Conservation (phyloP, 2,888 invertebrate species). For the Machimus rusticus region DNA sequence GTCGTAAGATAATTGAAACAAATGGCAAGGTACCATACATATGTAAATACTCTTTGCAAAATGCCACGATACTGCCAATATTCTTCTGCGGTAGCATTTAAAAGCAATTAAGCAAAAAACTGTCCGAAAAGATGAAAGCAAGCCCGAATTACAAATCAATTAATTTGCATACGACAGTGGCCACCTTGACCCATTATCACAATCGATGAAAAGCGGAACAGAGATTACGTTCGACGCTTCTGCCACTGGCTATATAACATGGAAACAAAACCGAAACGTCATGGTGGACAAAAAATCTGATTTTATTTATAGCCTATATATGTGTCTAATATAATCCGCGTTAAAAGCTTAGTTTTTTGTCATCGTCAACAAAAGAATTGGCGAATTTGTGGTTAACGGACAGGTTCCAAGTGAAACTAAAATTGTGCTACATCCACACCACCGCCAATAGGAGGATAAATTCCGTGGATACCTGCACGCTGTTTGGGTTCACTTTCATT, state of each 20-base stretch:
- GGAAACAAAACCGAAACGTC: background rate
- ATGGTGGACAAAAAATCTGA: background rate
- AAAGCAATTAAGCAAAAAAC: background rate
- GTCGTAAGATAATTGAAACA: background rate
- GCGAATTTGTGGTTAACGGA: background rate
- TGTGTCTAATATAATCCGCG: background rate
- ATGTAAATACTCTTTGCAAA: background rate
- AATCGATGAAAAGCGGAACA: background rate
- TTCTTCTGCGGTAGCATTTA: background rate
- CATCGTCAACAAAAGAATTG: background rate
- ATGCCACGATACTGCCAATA: background rate
- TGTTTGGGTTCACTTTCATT: conserved; percentile 7
- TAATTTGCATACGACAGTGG: background rate
- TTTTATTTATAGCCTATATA: background rate
- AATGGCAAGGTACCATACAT: background rate
- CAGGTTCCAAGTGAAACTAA: conserved; percentile 8
- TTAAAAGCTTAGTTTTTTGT: background rate
- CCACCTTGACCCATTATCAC: background rate
- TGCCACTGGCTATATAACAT: background rate
- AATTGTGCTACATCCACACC: background rate
- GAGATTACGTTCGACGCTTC: background rate
- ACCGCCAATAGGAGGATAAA: background rate
- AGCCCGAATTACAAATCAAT: background rate
- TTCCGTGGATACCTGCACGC: conserved; percentile 7
- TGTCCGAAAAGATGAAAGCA: background rate